These are phyloP conservation scores for Thaumatotibia leucotreta DNA, from an alignment of 1,140 invertebrate genomes.

Conservation along the genomic window DNA sequence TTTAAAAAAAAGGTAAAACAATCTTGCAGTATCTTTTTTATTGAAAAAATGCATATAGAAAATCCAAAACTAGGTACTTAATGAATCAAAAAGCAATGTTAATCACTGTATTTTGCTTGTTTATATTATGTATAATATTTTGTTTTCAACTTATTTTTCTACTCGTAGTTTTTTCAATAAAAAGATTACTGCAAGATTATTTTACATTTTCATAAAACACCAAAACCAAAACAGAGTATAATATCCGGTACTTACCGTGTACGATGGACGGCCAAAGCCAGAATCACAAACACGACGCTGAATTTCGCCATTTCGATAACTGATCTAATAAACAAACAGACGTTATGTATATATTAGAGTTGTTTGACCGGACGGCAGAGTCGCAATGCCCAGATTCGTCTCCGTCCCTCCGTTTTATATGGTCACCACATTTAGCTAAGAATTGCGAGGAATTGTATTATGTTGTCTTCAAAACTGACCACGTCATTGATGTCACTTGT, in stretches of 20 bases:
- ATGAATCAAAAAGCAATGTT: too few relatives aligned
- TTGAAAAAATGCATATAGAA: too few relatives aligned
- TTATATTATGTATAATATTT: too few relatives aligned
- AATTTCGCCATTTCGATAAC: constrained; percentile 28
- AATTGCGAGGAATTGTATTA: background rate
- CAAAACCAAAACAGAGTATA: background rate
- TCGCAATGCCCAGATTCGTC: background rate
- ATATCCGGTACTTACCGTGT: constrained; percentile 29
- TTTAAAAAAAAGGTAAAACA: too few relatives aligned
- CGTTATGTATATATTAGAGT: constrained; percentile 1
- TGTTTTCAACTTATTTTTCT: too few relatives aligned
- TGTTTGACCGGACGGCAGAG: background rate
- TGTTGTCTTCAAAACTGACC: background rate
- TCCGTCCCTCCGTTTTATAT: constrained; percentile 14
- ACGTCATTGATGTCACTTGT: background rate
- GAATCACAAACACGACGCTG: constrained; percentile 19
- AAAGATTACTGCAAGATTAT: too few relatives aligned
- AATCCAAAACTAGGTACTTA: too few relatives aligned
- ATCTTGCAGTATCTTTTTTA: too few relatives aligned
- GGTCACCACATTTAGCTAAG: background rate
- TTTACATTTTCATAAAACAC: background rate
- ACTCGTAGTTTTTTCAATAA: too few relatives aligned
- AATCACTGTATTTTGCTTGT: too few relatives aligned
- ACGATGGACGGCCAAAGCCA: constrained; percentile 20
- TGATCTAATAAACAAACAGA: constrained; percentile 20